phyloP scores from a whole-genome alignment of 2,888 invertebrate genomes.

The Hypomecis atomaria region DNA sequence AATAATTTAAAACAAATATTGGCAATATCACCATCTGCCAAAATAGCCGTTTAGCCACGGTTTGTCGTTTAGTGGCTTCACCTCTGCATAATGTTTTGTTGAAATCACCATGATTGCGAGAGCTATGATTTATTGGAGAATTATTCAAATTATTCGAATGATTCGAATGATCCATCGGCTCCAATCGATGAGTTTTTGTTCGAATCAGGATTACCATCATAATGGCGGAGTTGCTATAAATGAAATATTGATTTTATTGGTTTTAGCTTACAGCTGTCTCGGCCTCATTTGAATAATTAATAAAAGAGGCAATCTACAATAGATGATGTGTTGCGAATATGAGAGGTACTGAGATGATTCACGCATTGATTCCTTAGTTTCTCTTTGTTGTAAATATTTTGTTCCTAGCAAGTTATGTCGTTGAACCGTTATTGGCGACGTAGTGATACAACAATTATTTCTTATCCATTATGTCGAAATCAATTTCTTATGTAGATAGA shows the following conservation, averaged over 20 bases:
- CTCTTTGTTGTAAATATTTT: too few species aligned
- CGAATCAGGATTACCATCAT: slow-evolving; percentile 64
- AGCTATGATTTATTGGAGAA: slow-evolving; percentile 68
- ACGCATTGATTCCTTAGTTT: too few species aligned
- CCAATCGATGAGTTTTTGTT: slow-evolving; percentile 66
- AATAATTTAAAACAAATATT: too few species aligned
- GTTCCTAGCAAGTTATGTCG: too few species aligned
- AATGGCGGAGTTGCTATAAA: slow-evolving; percentile 60
- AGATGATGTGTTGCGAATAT: neutral
- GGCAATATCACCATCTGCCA: too few species aligned
- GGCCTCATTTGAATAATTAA: slow-evolving; percentile 34
- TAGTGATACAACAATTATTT: too few species aligned
- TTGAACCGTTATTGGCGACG: too few species aligned
- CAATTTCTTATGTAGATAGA: too few species aligned
- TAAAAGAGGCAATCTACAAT: slow-evolving; percentile 18
- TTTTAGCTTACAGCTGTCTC: slow-evolving; percentile 51
- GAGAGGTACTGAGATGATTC: too few species aligned
- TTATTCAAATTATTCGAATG: slow-evolving; percentile 68
- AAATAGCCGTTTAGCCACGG: slow-evolving; percentile 2
- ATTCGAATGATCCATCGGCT: slow-evolving; percentile 71
- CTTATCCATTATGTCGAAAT: too few species aligned
- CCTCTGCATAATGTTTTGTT: slow-evolving; percentile 51
- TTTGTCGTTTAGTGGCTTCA: slow-evolving; percentile 46
- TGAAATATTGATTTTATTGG: slow-evolving; percentile 54
- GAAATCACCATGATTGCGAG: slow-evolving; percentile 61